Evolutionary conservation across 2,113 vertebrate species (phyloP), one percentile per base, ranked within the genome.

Genomic region (Eublepharis macularius): DNA sequence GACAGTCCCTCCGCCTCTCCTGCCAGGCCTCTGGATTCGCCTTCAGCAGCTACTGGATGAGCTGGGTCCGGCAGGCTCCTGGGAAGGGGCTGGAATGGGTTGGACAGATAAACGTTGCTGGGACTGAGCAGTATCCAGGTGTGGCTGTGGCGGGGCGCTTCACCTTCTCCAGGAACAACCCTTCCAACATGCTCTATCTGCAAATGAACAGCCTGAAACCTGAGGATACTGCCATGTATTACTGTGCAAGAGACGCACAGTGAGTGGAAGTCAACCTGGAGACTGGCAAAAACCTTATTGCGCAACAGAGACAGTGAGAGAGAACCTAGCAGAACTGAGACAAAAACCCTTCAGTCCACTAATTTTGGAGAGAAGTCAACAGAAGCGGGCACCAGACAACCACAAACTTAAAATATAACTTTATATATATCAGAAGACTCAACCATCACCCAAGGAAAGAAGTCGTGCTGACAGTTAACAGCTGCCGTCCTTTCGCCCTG

Each of bases 31-130:
- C 89, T 60, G 88, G 91, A 2, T 57, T 90, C 14, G 51, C 17
- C 32, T 85, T 91, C 32, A 76, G 75, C 1, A 4, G 7, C 36
- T 4, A 43, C 26, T 0, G 0, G 0, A 82, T 88, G 76, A 0
- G 0, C 19, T 95, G 94, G 94, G 4, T 94, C 76, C 87, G 90
- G 86, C 92, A 95, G 81, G 73, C 89, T 86, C 83, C 87, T 75
- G 93, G 91, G 49, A 94, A 95, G 83, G 76, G 65, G 4, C 78
- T 87, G 57, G 76, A 88, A 54, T 93, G 92, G 88, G 29, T 75
- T 26, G 72, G 16, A 32, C 21, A 47, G 24, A 26, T 47, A 29
- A 14, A 13, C 24, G 0, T 29, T 34, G 32, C n/a, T 69, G 13
- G 3, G 16, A 69, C n/a, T n/a, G n/a, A n/a, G n/a, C n/a, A n/a